Percentiles rank a stretch among this genome's conserved stretches.
phyloP scores from a whole-genome alignment of 2,113 vertebrate genomes.

The Barnardius zonarius region DNA sequence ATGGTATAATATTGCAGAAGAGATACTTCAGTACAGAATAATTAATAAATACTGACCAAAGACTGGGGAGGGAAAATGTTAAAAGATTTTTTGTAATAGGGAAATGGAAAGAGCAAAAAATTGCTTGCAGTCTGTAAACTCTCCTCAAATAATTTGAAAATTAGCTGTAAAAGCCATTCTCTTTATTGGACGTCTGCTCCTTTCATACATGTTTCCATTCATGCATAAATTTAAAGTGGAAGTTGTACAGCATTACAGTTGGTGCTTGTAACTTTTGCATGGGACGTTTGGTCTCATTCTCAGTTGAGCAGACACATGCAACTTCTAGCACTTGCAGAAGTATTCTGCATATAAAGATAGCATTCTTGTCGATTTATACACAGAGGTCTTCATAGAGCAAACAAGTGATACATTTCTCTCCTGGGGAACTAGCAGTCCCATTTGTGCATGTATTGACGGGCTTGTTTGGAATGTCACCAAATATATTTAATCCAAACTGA shows the following conservation, averaged over 20 bases:
- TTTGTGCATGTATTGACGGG: background rate
- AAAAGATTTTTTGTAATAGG: background rate
- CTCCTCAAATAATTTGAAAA: background rate
- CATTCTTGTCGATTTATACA: background rate
- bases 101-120: background rate
- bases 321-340: background rate
- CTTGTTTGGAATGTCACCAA: slow-evolving; percentile 27
- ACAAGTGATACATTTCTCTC: background rate
- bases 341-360: background rate
- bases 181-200: background rate
- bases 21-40: background rate
- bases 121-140: background rate
- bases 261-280: background rate
- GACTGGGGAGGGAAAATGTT: background rate
- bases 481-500: background rate
- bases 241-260: background rate
- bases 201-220: background rate
- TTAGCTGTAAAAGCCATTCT: background rate
- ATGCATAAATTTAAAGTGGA: background rate
- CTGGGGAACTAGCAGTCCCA: background rate
- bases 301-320: background rate
- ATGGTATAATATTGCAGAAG: background rate
- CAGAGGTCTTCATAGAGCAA: background rate
- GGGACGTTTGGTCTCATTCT: background rate
- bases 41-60: background rate